Conservation (phyloP, 1,140 invertebrate genomes). For the Periplaneta americana region DNA sequence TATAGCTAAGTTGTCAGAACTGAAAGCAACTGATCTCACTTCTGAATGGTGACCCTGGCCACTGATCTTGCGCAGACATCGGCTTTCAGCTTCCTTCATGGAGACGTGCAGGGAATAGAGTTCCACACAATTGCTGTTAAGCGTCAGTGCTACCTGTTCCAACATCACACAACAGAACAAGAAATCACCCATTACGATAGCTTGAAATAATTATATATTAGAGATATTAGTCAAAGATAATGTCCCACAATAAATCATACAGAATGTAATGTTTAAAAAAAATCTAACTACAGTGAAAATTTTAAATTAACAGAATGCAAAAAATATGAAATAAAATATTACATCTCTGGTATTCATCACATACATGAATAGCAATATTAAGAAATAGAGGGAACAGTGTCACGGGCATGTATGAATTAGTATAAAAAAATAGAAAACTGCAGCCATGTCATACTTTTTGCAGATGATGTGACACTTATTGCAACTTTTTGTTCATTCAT, state of each 20-base stretch:
- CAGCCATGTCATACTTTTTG: too few species aligned
- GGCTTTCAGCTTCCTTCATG: constrained; percentile 47
- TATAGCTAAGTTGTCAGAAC: constrained; percentile 83
- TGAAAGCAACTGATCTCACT: constrained; percentile 80
- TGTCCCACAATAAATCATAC: background rate
- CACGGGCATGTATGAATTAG: too few species aligned
- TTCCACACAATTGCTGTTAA: constrained; percentile 64
- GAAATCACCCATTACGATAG: too few species aligned
- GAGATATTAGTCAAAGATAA: background rate
- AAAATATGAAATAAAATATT: constrained; percentile 8
- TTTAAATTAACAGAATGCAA: background rate
- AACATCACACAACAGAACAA: too few species aligned
- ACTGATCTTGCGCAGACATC: constrained; percentile 46
- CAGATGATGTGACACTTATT: too few species aligned
- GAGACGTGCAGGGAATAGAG: constrained; percentile 51
- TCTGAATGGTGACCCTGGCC: constrained; percentile 83
- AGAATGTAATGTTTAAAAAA: background rate
- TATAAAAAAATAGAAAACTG: too few species aligned
- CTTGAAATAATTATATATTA: too few species aligned
- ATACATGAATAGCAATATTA: too few species aligned
- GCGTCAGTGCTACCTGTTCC: constrained; percentile 45
- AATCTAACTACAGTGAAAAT: background rate
- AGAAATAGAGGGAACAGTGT: too few species aligned
- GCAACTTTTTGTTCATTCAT: too few species aligned
- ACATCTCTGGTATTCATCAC: too few species aligned